These are phyloP conservation scores for Mesoligia furuncula DNA, from an alignment of 2,888 invertebrate species.

Conservation along the genomic window DNA sequence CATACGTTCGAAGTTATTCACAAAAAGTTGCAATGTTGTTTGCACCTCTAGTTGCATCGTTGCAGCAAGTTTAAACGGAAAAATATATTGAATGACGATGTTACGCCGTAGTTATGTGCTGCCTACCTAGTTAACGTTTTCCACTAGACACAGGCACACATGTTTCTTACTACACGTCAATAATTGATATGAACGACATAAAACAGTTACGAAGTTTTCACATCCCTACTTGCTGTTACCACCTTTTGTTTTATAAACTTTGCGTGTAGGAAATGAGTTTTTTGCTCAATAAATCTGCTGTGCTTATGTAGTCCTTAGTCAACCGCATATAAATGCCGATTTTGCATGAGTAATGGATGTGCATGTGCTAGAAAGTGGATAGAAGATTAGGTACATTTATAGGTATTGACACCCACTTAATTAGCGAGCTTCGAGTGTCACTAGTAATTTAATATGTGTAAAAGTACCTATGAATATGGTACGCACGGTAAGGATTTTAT, in stretches of 20 bases:
- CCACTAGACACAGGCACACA: slow-evolving; percentile 35
- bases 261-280: slow-evolving; percentile 59
- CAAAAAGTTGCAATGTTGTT: slow-evolving; percentile 37
- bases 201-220: slow-evolving; percentile 63
- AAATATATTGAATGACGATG: slow-evolving; percentile 45
- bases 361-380: neutral
- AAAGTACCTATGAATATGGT: no score
- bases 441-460: no score
- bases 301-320: slow-evolving; percentile 40
- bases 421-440: no score
- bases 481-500: no score
- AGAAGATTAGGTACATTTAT: no score
- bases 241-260: slow-evolving; percentile 67
- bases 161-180: slow-evolving; percentile 58
- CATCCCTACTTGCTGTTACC: slow-evolving; percentile 55
- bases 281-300: slow-evolving; percentile 53
- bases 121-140: slow-evolving; percentile 24
- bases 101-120: slow-evolving; percentile 10
- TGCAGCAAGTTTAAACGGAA: slow-evolving; percentile 42
- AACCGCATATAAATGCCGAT: slow-evolving; percentile 49
- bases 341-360: slow-evolving; percentile 40
- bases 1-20: slow-evolving; percentile 20
- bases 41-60: slow-evolving; percentile 48
- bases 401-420: no score
- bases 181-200: slow-evolving; percentile 64